phyloP scores from a whole-genome alignment of 2,797 vertebrate genomes.

The Chrysocyon brachyurus region DNA sequence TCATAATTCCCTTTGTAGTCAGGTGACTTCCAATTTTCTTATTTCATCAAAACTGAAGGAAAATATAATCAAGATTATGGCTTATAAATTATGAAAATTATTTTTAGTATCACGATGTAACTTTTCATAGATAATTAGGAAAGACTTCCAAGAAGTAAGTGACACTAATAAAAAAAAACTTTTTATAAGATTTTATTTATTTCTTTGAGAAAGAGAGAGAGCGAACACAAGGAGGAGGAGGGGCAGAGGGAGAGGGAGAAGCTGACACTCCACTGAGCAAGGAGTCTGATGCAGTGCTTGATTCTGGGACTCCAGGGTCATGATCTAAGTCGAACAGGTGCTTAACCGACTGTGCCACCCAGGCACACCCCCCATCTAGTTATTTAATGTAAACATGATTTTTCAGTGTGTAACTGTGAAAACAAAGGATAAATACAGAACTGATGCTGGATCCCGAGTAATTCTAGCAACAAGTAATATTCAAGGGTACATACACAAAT shows the following conservation, averaged over 20 bases:
- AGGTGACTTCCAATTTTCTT: not conserved
- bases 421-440: not conserved
- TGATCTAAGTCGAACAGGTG: no score
- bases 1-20: not conserved
- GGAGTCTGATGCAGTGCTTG: no score
- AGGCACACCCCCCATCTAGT: not conserved
- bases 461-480: not conserved
- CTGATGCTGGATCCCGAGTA: not conserved
- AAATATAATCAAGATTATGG: not conserved
- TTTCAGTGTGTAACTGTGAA: not conserved
- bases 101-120: not conserved
- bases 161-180: not conserved
- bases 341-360: no score
- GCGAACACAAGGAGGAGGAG: no score
- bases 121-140: not conserved
- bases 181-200: no score
- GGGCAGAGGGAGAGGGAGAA: no score
- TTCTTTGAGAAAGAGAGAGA: no score
- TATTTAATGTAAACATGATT: not conserved
- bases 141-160: not conserved
- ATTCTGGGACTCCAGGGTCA: no score
- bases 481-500: not conserved
- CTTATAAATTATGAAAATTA: not conserved
- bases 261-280: no score
- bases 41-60: not conserved